A percentile compares a stretch with the other conserved stretches of the same genome.
These are phyloP conservation scores for Tauraco erythrolophus DNA, from an alignment of 2,113 vertebrate species.

Conservation along the genomic window DNA sequence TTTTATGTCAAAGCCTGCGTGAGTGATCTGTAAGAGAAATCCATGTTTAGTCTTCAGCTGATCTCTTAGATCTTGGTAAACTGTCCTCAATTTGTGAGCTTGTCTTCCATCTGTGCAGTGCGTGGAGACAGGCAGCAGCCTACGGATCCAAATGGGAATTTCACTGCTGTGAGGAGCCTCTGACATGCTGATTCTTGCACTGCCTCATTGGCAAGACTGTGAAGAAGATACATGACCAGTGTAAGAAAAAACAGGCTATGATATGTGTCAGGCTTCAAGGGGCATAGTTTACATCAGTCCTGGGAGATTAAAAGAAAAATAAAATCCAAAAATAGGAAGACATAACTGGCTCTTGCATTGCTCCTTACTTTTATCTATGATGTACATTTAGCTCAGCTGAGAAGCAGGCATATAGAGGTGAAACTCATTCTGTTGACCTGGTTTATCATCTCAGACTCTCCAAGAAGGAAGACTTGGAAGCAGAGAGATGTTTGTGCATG, in stretches of 20 bases:
- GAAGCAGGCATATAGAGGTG: background rate
- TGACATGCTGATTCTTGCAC: background rate
- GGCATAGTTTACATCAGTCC: background rate
- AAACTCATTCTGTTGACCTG: background rate
- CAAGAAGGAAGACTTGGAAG: background rate
- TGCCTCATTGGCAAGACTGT: background rate
- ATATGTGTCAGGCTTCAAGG: background rate
- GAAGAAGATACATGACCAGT: background rate
- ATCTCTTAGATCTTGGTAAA: background rate
- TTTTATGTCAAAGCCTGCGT: background rate
- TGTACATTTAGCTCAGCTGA: background rate
- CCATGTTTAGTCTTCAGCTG: background rate
- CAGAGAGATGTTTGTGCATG: background rate
- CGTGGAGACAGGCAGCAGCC: background rate
- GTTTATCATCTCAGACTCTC: background rate
- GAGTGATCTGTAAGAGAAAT: background rate
- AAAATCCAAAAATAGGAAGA: background rate
- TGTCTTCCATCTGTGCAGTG: background rate
- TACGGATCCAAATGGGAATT: background rate
- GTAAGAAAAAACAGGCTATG: background rate
- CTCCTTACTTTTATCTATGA: background rate
- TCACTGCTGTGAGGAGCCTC: background rate
- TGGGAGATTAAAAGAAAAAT: background rate
- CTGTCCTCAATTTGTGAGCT: background rate
- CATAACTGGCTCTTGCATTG: background rate